Evolutionary conservation across 2,888 invertebrate species (phyloP), one percentile per base, ranked within the genome.

Genomic region (Idaea dimidiata): DNA sequence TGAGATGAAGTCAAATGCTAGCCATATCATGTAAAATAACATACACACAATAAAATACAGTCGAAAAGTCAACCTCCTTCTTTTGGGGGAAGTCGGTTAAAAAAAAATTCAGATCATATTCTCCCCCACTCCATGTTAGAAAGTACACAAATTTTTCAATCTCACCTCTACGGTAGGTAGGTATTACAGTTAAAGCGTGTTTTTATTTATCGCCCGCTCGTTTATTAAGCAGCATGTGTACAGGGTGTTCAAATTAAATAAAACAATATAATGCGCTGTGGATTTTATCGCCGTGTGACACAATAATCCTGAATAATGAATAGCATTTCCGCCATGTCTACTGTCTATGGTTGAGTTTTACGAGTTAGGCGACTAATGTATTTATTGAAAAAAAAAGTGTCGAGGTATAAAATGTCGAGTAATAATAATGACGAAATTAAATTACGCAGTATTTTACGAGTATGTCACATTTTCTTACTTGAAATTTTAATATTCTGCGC

Each of bases 241-340:
- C 43, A 43, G 63, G 61, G 60, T 62, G 72, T 64, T 69, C 63
- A 71, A 72, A 71, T 72, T 71, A 72, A 72, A 72, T 72, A 72
- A 72, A 72, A 66, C 69, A 69, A 10, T 43, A 69, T 69, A 72
- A 71, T 69, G 68, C 66, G 60, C 66, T 66, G 62, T 10, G 62
- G 64, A 43, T 57, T 69, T 71, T 66, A 66, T 68, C 63, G 71
- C 69, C 10, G 8, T 43, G 66, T 64, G 63, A 66, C 71, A 62
- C 60, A 16, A 66, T 71, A 71, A 71, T 71, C 71, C 71, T 62
- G 54, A 54, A 64, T 65, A 69, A 69, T 66, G 68, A 63, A 71
- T 71, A 63, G 69, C 60, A 31, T 17, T 55, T 24, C 24, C 24
- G 24, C 24, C 24, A 24, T 55, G 17, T 55, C 1, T 16, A 55